Base-by-base conservation (phyloP, 2,113 vertebrate genomes). In the Apodemus sylvaticus region DNA sequence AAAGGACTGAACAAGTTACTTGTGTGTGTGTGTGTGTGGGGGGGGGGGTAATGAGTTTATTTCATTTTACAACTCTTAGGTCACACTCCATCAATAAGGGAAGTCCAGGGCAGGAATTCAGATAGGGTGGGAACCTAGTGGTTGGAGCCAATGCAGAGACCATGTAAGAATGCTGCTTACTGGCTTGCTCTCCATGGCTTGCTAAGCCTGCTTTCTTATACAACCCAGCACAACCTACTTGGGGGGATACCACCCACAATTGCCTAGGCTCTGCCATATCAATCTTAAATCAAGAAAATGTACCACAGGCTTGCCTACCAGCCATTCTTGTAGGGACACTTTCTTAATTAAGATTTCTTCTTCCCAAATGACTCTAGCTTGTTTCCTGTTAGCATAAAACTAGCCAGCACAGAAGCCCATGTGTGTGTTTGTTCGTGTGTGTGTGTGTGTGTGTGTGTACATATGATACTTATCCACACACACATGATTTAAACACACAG, bases 401-500 rank as follows among this genome's bases (percentile, higher is more conserved):
- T 42, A 60, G 55, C 24, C 55, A 62, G 24, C 7, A 42, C 24
- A 83, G 79, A n/a, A n/a, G n/a, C n/a, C n/a, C 4, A 0, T 68
- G 45, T 51, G 12, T 51, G 58, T n/a, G 34, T 16, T 31, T 51
- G 60, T 26, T 22, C 9, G 22, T 26, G 60, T 62, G 60, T 26
- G 60, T 62, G 60, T 26, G 60, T 62, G 60, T 26, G 60, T 60
- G 20, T 20, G 55, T 58, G 55, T 60, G 60, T 22, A 86, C 31
- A 86, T 68, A 12, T 24, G 11, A 42, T 53, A 10, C 19, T 17
- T 34, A 29, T 26, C 4, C 31, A 55, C 7, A 42, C 7, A 45
- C n/a, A 36, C 29, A 12, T 90, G 8, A n/a, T 17, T 82, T 76
- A 95, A 94, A 93, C 17, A 70, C 34, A 29, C 86, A 93, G 91